These are phyloP conservation scores for Caenorhabditis japonica DNA, from an alignment of 2,888 invertebrate species.

Conservation along the genomic window DNA sequence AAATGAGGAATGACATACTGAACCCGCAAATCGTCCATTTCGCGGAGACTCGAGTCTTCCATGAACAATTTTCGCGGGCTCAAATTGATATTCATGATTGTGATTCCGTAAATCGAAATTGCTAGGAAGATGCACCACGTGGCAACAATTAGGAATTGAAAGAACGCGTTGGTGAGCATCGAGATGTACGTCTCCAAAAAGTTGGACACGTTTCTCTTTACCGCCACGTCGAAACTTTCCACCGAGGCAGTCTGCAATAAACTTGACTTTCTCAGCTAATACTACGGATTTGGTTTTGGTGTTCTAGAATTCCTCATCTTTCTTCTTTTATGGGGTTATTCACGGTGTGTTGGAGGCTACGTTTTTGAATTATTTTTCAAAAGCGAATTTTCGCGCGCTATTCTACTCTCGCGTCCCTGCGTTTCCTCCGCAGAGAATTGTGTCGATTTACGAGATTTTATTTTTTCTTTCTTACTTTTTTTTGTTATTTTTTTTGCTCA, in stretches of 20 bases:
- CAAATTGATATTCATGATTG: conserved; percentile 73
- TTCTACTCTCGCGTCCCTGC: no score
- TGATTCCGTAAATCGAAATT: conserved; percentile 72
- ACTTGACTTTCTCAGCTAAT: no score
- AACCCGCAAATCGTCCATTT: conserved; percentile 72
- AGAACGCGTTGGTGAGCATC: conserved; percentile 64
- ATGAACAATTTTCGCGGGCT: conserved; percentile 74
- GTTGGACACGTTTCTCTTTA: conserved; percentile 38
- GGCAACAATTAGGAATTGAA: conserved; percentile 60
- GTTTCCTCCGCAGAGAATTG: no score
- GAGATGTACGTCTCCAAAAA: conserved; percentile 60
- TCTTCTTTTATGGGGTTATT: no score
- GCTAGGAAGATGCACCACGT: conserved; percentile 66
- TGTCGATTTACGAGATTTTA: no score
- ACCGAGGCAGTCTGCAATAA: conserved; percentile 31
- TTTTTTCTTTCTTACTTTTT: no score
- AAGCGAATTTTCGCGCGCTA: no score
- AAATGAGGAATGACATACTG: conserved; percentile 73
- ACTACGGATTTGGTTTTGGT: no score
- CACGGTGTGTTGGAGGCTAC: no score
- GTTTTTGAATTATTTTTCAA: no score
- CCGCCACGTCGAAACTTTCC: conserved; percentile 54
- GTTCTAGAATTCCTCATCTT: no score
- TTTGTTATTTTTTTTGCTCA: no score
- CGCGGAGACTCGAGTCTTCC: conserved; percentile 71